Evolutionary conservation across 2,888 invertebrate species (phyloP), one percentile per base, ranked within the genome.

Genomic region (Hecatera dysodea): DNA sequence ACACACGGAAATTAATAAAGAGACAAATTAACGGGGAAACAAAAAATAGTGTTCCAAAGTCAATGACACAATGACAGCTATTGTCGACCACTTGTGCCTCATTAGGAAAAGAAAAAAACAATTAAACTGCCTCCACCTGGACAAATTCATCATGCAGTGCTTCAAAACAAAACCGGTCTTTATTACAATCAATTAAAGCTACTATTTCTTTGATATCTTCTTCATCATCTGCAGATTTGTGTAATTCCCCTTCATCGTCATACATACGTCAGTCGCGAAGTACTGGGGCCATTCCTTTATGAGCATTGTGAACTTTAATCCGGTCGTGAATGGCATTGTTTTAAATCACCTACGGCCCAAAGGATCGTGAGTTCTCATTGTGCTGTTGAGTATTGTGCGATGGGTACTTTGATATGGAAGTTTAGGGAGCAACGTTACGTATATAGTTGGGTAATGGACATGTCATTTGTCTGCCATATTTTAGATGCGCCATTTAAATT

Each of bases 11-110:
- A 88, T 89, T 89, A 89, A 87, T 86, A 91, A 64, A 90, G 85
- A 89, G 89, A 92, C 91, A 92, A 93, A 94, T 92, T 92, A 92
- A 91, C 87, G 87, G 90, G 82, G 77, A 88, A 90, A 90, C 88
- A 80, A 89, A 89, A 91, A 90, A 87, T 87, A 81, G 82, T 89
- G 87, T 90, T 89, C 85, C 81, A 86, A 91, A 90, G 90, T 92
- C 90, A 91, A 90, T 91, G 90, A 92, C 91, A 93, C 93, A 93
- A 94, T 93, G 93, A 93, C 91, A 89, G 91, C 80, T 85, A 94
- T 94, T 93, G 95, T 94, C 90, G 90, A 93, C 92, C 92, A 93
- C 94, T 93, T 93, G 92, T 91, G 93, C 94, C 94, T 95, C 95
- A 95, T 95, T 95, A 95, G 91, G 91, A 93, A 91, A 89, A 93